phyloP scores from a whole-genome alignment of 1,140 invertebrate genomes.

The Phocides pigmalion region DNA sequence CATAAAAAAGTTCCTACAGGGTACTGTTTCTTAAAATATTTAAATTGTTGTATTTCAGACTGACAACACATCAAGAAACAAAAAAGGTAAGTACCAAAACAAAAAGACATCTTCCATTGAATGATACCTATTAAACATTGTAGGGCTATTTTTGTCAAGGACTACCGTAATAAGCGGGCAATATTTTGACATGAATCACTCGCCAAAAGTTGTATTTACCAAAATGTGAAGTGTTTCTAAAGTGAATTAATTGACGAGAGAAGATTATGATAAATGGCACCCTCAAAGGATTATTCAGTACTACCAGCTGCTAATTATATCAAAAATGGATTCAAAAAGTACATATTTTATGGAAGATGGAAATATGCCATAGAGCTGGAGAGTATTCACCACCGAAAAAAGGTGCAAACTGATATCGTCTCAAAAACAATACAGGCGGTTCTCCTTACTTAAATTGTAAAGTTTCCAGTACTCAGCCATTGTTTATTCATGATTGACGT shows the following conservation, averaged over 20 bases:
- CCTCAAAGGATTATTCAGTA: slow-evolving; percentile 22
- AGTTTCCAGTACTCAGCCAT: slow-evolving; percentile 49
- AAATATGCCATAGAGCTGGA: slow-evolving; percentile 34
- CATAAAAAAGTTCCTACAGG: neutral
- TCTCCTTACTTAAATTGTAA: slow-evolving; percentile 44
- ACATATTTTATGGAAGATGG: slow-evolving; percentile 35
- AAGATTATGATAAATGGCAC: slow-evolving; percentile 25
- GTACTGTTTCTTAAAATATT: neutral
- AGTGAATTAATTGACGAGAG: slow-evolving; percentile 39
- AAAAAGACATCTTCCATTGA: neutral
- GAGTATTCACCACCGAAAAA: slow-evolving; percentile 38
- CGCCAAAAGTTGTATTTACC: slow-evolving; percentile 4
- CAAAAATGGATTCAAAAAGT: slow-evolving; percentile 25
- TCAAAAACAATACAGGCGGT: slow-evolving; percentile 40
- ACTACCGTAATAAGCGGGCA: slow-evolving; percentile 7
- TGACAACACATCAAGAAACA: slow-evolving; percentile 68
- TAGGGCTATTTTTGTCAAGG: neutral
- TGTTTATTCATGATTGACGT: slow-evolving; percentile 49
- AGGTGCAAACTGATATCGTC: slow-evolving; percentile 39
- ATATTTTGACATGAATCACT: neutral
- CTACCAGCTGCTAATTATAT: slow-evolving; percentile 22
- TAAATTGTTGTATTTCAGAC: slow-evolving; percentile 66
- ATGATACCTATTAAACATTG: neutral
- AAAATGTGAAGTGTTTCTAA: slow-evolving; percentile 35
- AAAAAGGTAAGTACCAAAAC: slow-evolving; percentile 70